These are phyloP conservation scores for Limnephilus auricula DNA, from an alignment of 2,888 invertebrate genomes.

Conservation along the genomic window DNA sequence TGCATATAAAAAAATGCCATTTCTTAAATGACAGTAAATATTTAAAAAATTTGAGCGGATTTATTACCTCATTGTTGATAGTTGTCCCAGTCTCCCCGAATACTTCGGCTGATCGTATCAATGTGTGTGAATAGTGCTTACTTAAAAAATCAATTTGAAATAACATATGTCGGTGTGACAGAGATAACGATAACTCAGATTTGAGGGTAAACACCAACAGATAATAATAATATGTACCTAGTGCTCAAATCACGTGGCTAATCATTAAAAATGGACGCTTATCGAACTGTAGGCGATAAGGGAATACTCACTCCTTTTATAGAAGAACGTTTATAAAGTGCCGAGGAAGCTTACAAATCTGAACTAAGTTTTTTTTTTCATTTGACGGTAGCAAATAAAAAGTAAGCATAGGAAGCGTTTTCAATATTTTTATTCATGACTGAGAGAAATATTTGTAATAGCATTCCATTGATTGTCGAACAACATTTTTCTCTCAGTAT, in stretches of 20 bases:
- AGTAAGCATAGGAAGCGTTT: neutral
- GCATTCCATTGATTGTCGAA: neutral
- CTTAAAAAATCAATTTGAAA: slow-evolving; percentile 60
- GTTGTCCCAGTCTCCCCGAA: slow-evolving; percentile 18
- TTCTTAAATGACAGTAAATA: no score
- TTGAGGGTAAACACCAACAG: slow-evolving; percentile 32
- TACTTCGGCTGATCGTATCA: slow-evolving; percentile 49
- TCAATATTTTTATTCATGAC: neutral
- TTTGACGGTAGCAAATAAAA: neutral
- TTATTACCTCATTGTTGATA: neutral
- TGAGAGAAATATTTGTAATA: neutral
- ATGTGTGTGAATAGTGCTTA: slow-evolving; percentile 45
- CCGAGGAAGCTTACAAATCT: neutral
- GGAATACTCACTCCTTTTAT: neutral
- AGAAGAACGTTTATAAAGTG: neutral
- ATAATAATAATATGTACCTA: slow-evolving; percentile 6
- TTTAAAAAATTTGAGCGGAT: no score
- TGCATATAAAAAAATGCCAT: no score
- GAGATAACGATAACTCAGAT: slow-evolving; percentile 51
- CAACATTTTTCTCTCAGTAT: no score
- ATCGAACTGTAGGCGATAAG: slow-evolving; percentile 5
- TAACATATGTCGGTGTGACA: slow-evolving; percentile 62
- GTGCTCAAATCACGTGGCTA: slow-evolving; percentile 18
- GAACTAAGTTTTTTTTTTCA: neutral
- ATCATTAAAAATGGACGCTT: slow-evolving; percentile 41